Evolutionary conservation across 2,113 vertebrate species (phyloP), one percentile per base, ranked within the genome.

Genomic region (Procavia capensis): DNA sequence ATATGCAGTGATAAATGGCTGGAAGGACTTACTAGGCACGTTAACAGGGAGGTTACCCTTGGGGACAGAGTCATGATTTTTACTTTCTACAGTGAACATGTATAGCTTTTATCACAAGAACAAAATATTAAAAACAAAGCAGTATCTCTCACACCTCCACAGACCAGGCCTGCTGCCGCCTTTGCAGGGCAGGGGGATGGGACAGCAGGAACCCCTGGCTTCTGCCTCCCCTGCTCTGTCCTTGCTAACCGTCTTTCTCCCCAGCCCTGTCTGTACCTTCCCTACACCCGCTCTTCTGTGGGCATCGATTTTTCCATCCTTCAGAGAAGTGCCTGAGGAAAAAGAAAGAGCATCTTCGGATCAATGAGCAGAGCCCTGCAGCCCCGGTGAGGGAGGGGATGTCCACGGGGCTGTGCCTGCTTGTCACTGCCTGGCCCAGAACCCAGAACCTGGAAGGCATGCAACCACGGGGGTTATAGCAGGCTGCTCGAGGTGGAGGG

Each of bases 241-340:
- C 68, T 61, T 3, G 36, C 31, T 4, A 36, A 36, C 85, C 25
- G n/a, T 24, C 95, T 78, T 78, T 54, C 94, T 93, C 88, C 70
- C 79, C 31, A 11, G 80, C 36, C 24, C 93, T 4, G 72, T 47
- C 91, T 14, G 1, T 20, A 54, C 85, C 96, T 80, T 83, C 93
- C 95, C 84, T 61, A 36, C 90, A 50, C 76, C 34, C 19, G 61
- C 85, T 92, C 97, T 97, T 90, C 97, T 92, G 96, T 5, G 86
- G 92, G 70, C 98, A 99, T 98, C 95, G 98, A 98, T 99, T 98
- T 98, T 98, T 98, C 98, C 97, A 98, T 98, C 98, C 98, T 95
- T 98, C 98, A 98, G 98, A 63, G 95, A 97, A 98, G 98, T 90
- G 97, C 98, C 98, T 88, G 97, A 98, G 98, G 98, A 98, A 98